Conservation (phyloP, 2,113 vertebrate genomes). For the Poeciliopsis retropinna region DNA sequence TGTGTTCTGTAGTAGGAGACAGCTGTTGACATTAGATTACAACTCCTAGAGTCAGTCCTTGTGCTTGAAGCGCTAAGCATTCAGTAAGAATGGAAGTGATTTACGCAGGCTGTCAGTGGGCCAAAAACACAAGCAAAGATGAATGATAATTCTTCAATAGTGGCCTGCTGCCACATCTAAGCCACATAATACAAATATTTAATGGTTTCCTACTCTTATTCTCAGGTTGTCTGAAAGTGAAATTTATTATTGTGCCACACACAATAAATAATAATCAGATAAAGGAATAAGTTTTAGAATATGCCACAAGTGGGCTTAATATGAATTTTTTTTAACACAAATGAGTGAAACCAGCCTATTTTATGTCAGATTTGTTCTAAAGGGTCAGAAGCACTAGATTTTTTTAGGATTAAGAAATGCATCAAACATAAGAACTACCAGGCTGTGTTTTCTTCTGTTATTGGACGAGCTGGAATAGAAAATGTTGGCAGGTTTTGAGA, state of each 20-base stretch:
- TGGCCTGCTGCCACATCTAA: constrained; percentile 65
- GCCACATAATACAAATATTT: constrained; percentile 55
- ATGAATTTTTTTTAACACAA: too few species aligned
- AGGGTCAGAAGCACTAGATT: neutral
- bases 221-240: constrained; percentile 50
- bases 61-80: neutral
- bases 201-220: constrained; percentile 61
- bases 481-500: neutral
- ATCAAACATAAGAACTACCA: neutral
- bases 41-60: neutral
- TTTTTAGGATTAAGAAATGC: neutral
- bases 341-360: too few species aligned
- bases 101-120: constrained; percentile 44
- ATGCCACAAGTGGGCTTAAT: constrained; percentile 11
- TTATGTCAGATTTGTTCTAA: too few species aligned
- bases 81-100: constrained; percentile 48
- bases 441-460: neutral
- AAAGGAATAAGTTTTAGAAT: constrained; percentile 23
- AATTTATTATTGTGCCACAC: constrained; percentile 51
- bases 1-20: constrained; percentile 36
- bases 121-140: constrained; percentile 65
- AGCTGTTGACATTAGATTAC: constrained; percentile 53
- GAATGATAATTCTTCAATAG: constrained; percentile 70
- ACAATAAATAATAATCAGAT: constrained; percentile 27
- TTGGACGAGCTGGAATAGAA: neutral